Evolutionary conservation across 2,888 invertebrate species (phyloP).

Genomic region (Coleophora flavipennella): DNA sequence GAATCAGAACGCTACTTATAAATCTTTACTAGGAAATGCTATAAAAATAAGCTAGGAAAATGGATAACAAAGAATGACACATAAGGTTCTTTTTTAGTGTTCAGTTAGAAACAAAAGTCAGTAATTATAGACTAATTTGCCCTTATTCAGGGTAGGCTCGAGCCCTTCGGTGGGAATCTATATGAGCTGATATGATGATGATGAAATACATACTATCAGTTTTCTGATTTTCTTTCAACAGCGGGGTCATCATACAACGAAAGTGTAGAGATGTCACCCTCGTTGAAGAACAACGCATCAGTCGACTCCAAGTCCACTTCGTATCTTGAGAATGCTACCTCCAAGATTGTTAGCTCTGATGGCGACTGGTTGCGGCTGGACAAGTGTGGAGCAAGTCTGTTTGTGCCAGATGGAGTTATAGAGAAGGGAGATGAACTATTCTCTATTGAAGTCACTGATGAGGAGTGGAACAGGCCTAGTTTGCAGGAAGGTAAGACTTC

Average conservation of each 20-base stretch:
- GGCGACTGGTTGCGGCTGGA: slow-evolving; percentile 78
- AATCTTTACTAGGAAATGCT: too few relatives aligned
- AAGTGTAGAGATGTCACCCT: slow-evolving; percentile 64
- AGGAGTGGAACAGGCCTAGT: slow-evolving; percentile 90
- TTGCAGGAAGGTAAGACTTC: slow-evolving; percentile 86
- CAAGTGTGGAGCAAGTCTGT: slow-evolving; percentile 85
- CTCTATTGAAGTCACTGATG: slow-evolving; percentile 89
- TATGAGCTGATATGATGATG: too few relatives aligned
- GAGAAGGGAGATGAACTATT: slow-evolving; percentile 86
- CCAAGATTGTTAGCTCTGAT: slow-evolving; percentile 67
- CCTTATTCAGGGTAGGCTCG: too few relatives aligned
- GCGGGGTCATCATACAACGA: slow-evolving; percentile 65
- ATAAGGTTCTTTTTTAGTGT: too few relatives aligned
- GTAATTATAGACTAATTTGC: too few relatives aligned
- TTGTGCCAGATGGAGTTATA: slow-evolving; percentile 92
- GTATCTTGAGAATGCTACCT: slow-evolving; percentile 50
- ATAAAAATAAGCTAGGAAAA: too few relatives aligned
- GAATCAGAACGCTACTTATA: too few relatives aligned
- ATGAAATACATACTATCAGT: too few relatives aligned
- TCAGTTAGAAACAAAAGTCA: too few relatives aligned
- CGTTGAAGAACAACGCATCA: slow-evolving; percentile 57
- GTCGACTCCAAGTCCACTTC: slow-evolving; percentile 44
- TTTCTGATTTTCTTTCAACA: slow-evolving; percentile 13
- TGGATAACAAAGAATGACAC: too few relatives aligned
- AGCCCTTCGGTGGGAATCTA: too few relatives aligned